phyloP scores from a whole-genome alignment of 2,113 vertebrate species.

The Rhombomys opimus region DNA sequence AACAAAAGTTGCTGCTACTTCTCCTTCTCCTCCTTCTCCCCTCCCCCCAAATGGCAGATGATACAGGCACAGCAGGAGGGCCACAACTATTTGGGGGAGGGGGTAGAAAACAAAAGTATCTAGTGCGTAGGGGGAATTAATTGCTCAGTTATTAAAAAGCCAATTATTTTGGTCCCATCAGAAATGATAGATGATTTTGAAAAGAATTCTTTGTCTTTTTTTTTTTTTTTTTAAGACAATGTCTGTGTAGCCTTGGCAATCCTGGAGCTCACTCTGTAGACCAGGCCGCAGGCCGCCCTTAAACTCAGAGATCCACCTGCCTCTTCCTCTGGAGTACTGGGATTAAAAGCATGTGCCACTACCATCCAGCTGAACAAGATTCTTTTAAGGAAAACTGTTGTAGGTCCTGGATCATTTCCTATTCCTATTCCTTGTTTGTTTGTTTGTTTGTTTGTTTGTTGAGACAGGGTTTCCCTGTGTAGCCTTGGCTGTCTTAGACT shows the following conservation, averaged over 20 bases:
- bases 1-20: neutral
- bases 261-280: neutral
- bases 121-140: neutral
- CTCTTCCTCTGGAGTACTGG: neutral
- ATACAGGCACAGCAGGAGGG: too few species aligned
- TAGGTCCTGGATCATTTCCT: neutral
- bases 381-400: neutral
- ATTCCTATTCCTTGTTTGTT: neutral
- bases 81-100: neutral
- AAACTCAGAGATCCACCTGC: neutral
- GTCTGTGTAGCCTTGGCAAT: neutral
- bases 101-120: neutral
- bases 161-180: neutral
- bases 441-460: too few species aligned
- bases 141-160: constrained; percentile 41
- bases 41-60: too few species aligned
- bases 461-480: too few species aligned
- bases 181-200: constrained; percentile 36
- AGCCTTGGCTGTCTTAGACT: too few species aligned
- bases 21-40: too few species aligned
- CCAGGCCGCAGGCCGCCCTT: neutral
- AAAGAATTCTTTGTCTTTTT: neutral
- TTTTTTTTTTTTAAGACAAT: neutral
- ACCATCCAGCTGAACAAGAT: neutral
- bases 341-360: neutral